Conservation (phyloP, 2,797 vertebrate genomes). For the Coranthus polyacanthus region DNA sequence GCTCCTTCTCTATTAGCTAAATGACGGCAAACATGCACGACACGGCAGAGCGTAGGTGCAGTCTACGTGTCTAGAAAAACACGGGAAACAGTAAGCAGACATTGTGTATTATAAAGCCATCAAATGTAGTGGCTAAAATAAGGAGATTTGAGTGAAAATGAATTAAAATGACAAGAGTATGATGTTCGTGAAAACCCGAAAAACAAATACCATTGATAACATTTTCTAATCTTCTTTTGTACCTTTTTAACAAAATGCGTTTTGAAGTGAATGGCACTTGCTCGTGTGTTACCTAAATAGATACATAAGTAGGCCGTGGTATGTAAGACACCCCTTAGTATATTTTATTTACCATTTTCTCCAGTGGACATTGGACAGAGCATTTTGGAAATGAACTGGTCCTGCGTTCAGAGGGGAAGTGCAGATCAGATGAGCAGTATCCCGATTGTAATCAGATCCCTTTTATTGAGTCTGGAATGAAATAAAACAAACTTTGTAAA, state of each 20-base stretch:
- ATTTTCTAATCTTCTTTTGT: too few species aligned
- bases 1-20: constrained; percentile 37
- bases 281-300: too few species aligned
- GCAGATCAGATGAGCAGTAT: constrained; percentile 12
- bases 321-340: background rate
- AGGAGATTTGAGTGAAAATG: background rate
- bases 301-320: too few species aligned
- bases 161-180: too few species aligned
- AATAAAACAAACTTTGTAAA: constrained; percentile 23
- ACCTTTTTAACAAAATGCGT: too few species aligned
- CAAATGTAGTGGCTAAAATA: background rate
- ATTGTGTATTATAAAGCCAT: background rate
- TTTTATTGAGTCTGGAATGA: constrained; percentile 13
- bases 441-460: constrained; percentile 14
- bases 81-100: background rate
- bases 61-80: constrained; percentile 3
- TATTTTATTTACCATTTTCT: background rate
- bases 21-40: constrained; percentile 46
- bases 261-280: too few species aligned
- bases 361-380: background rate
- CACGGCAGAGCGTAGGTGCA: constrained; percentile 8
- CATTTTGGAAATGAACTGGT: constrained; percentile 10
- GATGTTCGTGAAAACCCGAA: background rate
- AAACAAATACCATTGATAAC: too few species aligned
- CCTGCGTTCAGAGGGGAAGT: background rate